phyloP scores from a whole-genome alignment of 2,797 vertebrate genomes.

The Tinamus major region DNA sequence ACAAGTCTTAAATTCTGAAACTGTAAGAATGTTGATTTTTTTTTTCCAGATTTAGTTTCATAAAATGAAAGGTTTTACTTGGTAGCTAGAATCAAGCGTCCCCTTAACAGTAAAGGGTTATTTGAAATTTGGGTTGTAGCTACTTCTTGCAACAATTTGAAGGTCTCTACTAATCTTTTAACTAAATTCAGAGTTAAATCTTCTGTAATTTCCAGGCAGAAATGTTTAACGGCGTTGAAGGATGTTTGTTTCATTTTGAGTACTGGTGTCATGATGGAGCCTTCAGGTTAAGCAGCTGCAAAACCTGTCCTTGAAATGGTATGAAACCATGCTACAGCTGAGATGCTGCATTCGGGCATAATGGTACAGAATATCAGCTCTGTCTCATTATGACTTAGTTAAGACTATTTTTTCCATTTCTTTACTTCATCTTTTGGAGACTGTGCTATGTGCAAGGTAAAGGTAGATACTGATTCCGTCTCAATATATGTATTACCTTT shows the following conservation, averaged over 20 bases:
- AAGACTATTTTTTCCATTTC: neutral
- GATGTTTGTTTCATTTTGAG: neutral
- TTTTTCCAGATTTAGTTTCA: neutral
- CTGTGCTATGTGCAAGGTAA: neutral
- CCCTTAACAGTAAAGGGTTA: neutral
- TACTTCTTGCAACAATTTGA: neutral
- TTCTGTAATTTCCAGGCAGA: neutral
- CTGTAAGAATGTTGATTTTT: neutral
- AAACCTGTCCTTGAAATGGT: neutral
- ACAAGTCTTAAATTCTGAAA: neutral
- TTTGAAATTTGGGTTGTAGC: neutral
- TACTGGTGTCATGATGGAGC: neutral
- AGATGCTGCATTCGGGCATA: neutral
- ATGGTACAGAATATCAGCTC: neutral
- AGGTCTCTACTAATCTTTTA: neutral
- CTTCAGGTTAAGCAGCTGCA: conserved; percentile 1
- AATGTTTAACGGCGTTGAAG: neutral
- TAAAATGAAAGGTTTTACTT: neutral
- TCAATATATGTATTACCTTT: neutral
- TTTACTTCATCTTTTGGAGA: neutral
- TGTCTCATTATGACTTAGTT: neutral
- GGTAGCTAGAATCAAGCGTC: neutral
- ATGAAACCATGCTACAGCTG: neutral
- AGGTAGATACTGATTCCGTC: neutral
- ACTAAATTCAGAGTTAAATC: neutral